Percentiles rank a stretch among this genome's conserved stretches.
These are phyloP conservation scores for Automeris io DNA, from an alignment of 2,888 invertebrate species.

Conservation along the genomic window DNA sequence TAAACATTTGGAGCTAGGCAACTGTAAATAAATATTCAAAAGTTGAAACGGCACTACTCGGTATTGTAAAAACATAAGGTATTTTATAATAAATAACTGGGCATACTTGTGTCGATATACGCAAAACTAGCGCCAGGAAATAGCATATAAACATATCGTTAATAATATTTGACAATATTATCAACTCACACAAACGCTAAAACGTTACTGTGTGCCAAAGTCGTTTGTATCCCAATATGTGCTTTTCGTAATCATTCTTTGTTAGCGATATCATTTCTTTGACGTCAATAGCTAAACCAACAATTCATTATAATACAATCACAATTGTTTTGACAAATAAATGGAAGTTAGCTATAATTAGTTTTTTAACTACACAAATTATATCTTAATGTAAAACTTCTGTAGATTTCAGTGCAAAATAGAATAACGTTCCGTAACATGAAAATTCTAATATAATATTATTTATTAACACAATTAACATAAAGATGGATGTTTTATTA, in stretches of 20 bases:
- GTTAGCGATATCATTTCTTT: conserved; percentile 25
- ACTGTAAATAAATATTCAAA: conserved; percentile 46
- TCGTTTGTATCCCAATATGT: conserved; percentile 26
- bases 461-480: too few species aligned
- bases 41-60: conserved; percentile 38
- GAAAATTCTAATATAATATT: too few species aligned
- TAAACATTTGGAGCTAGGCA: conserved; percentile 43
- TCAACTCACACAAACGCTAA: conserved; percentile 34
- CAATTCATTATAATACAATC: conserved; percentile 8
- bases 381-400: too few species aligned
- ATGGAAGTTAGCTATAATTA: neutral
- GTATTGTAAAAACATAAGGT: conserved; percentile 23
- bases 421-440: too few species aligned
- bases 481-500: too few species aligned
- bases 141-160: conserved; percentile 21
- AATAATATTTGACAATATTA: conserved; percentile 30
- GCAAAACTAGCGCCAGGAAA: conserved; percentile 24
- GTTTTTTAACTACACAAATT: too few species aligned
- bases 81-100: conserved; percentile 43
- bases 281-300: conserved; percentile 26
- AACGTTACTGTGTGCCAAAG: conserved; percentile 42
- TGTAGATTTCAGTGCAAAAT: too few species aligned
- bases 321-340: conserved; percentile 5
- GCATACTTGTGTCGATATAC: conserved; percentile 26
- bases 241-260: conserved; percentile 24